These are phyloP conservation scores for Camelus dromedarius DNA, from an alignment of 2,113 vertebrate species.

Conservation along the genomic window DNA sequence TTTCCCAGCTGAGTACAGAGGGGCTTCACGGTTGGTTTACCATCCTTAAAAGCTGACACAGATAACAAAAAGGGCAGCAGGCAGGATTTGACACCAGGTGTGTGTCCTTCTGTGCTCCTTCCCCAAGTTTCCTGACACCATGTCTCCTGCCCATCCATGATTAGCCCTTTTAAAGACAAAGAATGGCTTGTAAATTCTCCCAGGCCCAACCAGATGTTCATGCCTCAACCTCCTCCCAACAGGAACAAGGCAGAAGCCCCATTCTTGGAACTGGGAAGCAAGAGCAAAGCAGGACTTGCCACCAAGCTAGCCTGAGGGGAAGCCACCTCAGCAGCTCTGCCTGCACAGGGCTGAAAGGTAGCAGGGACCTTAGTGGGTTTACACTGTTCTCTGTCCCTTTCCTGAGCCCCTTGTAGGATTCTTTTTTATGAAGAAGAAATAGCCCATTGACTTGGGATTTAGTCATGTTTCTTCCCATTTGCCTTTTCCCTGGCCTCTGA, in stretches of 20 bases:
- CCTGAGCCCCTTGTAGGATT: conserved; percentile 64
- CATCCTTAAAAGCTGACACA: not conserved
- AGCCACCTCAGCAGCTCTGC: not conserved
- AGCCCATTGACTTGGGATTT: conserved; percentile 56
- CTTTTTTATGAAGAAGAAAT: conserved; percentile 75
- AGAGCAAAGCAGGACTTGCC: not conserved
- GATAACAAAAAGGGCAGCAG: not conserved
- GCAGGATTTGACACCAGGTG: not conserved
- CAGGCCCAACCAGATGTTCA: not conserved
- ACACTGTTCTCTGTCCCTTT: not conserved
- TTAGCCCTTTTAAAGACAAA: not conserved
- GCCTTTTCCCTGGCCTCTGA: conserved; percentile 56
- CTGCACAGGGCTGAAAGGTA: not conserved
- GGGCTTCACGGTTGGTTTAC: not conserved
- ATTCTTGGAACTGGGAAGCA: not conserved
- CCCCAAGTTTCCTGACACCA: not conserved
- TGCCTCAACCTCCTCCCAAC: not conserved
- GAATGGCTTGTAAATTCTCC: not conserved
- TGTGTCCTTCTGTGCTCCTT: not conserved
- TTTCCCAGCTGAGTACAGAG: not conserved
- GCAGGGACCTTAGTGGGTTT: not conserved
- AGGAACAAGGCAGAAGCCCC: not conserved
- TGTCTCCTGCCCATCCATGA: not conserved
- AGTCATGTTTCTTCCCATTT: conserved; percentile 73
- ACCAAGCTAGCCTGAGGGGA: no score